Evolutionary conservation across 1,140 invertebrate species (phyloP).

Genomic region (Ostrea denselamellosa): DNA sequence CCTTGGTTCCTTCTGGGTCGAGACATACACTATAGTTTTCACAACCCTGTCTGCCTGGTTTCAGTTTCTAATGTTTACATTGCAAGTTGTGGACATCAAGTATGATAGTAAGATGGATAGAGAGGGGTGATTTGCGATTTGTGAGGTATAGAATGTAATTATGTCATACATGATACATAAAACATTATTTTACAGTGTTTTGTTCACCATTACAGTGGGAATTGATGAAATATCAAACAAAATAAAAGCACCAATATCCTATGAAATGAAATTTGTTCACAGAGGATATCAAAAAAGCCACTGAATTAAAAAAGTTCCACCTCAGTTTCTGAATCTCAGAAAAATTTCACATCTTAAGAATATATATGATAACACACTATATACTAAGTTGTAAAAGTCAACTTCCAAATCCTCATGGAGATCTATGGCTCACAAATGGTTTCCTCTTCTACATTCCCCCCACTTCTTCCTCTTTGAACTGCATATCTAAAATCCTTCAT

Average conservation of each 20-base stretch:
- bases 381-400: not conserved
- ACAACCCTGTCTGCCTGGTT: too few relatives aligned
- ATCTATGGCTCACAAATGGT: not conserved
- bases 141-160: too few relatives aligned
- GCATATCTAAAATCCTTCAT: not conserved
- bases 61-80: too few relatives aligned
- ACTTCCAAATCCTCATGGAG: not conserved
- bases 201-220: too few relatives aligned
- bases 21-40: too few relatives aligned
- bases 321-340: not conserved
- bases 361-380: not conserved
- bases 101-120: too few relatives aligned
- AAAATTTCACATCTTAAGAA: not conserved
- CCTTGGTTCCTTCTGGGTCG: too few relatives aligned
- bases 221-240: too few relatives aligned
- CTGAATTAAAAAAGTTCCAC: not conserved
- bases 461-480: not conserved
- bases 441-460: not conserved
- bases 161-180: too few relatives aligned
- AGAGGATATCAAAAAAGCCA: not conserved
- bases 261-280: not conserved
- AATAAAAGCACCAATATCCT: conserved; percentile 22
- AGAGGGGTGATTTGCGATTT: too few relatives aligned
- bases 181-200: too few relatives aligned
- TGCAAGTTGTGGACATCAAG: too few relatives aligned